Conservation (phyloP, 37 sponge, comb jelly and placozoan species). For the Eunapius fragilis region DNA sequence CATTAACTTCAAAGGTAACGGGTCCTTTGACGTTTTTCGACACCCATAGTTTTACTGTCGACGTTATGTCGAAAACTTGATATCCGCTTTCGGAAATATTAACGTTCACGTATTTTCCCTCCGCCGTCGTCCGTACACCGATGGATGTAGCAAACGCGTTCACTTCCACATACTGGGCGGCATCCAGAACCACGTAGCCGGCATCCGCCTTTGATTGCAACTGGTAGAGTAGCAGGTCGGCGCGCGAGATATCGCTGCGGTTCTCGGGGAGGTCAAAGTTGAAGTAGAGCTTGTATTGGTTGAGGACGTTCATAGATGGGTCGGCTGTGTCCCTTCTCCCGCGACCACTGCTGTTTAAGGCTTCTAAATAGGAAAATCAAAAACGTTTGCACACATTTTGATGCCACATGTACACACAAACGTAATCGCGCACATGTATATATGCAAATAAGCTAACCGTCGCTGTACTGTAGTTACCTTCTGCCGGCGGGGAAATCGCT, state of each 20-base stretch:
- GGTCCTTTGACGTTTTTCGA: constrained; percentile 5
- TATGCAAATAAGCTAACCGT: too few species aligned
- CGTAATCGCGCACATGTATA: neutral
- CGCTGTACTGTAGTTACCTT: neutral
- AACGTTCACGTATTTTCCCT: constrained; percentile 19
- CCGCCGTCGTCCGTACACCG: constrained; percentile 3
- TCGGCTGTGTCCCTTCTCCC: neutral
- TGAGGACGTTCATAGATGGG: constrained; percentile 1
- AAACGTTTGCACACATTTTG: constrained; percentile 10
- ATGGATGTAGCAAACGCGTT: constrained; percentile 16
- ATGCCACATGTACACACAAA: neutral
- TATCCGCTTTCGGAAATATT: constrained; percentile 24
- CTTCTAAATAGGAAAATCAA: neutral
- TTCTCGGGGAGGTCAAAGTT: constrained; percentile 25
- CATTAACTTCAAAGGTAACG: constrained; percentile 35
- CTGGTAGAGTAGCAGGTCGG: constrained; percentile 68
- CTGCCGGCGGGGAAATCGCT: constrained; percentile 11
- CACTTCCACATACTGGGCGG: constrained; percentile 44
- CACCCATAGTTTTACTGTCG: constrained; percentile 45
- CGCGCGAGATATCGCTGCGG: constrained; percentile 21
- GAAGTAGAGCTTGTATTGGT: constrained; percentile 9
- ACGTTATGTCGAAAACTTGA: constrained; percentile 49
- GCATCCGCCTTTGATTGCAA: constrained; percentile 1
- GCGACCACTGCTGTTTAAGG: neutral
- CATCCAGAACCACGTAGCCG: neutral